Percentiles rank a stretch among this genome's conserved stretches.
phyloP scores from a whole-genome alignment of 2,888 invertebrate genomes.

The Trachelus iudaicus region DNA sequence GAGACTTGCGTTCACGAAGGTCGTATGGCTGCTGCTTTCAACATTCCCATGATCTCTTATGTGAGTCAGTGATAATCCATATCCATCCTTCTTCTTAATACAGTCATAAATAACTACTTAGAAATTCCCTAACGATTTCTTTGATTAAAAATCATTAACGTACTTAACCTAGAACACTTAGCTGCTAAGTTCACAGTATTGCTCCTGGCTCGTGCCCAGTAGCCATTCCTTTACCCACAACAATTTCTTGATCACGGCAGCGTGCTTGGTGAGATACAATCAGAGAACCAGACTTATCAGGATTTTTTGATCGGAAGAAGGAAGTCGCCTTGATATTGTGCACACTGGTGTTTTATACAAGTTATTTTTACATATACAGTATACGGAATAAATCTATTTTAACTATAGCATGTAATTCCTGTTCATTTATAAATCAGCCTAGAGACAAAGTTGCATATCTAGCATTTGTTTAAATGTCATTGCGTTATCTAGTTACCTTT shows the following conservation, averaged over 20 bases:
- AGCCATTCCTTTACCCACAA: not conserved
- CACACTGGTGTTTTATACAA: not conserved
- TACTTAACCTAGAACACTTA: not conserved
- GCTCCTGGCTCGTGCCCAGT: not conserved
- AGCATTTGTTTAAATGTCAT: not conserved
- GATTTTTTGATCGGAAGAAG: not conserved
- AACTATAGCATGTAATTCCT: not conserved
- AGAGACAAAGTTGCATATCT: not conserved
- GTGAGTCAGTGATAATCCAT: constrained; percentile 72
- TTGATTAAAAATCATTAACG: constrained; percentile 10
- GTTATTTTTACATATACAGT: not conserved
- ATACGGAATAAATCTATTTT: not conserved
- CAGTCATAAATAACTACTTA: not conserved
- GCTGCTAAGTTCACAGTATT: not conserved
- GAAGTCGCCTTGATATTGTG: not conserved
- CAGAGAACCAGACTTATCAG: not conserved
- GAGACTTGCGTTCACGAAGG: constrained; percentile 94
- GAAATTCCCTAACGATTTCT: constrained; percentile 14
- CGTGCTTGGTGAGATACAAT: not conserved
- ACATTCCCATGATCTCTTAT: constrained; percentile 95
- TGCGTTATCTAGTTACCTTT: not conserved
- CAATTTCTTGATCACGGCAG: not conserved
- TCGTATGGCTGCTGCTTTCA: constrained; percentile 92
- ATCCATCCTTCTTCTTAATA: not conserved
- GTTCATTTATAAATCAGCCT: not conserved